Base-by-base conservation (phyloP, 2,888 invertebrate species). In the Tetranychus piercei region DNA sequence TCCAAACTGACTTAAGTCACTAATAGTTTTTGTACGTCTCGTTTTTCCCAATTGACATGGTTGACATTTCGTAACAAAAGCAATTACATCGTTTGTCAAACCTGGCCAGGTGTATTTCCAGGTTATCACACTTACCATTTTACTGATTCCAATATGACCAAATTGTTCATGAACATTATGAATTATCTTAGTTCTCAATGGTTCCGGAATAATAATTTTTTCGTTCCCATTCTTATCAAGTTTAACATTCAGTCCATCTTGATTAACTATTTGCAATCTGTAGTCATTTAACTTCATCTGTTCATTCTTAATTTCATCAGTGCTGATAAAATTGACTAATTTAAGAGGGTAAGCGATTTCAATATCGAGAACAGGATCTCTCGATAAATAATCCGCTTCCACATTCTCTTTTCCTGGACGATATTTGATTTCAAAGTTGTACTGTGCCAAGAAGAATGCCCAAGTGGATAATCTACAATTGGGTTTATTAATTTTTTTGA, bases 361-460 rank as follows among this genome's bases (percentile, higher is more conserved):
- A 18, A 20, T 6, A 7, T 64, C 66, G 1, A 67, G 15, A n/a
- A 67, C n/a, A 1, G 75, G 75, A 69, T 73, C 72, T 44, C 75
- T 64, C 11, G 72, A 45, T 45, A 79, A 72, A 11, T 70, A 72
- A 70, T 79, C 79, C 11, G 78, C 78, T 15, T 77, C 78, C 2
- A 44, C 22, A 45, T 79, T 77, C 11, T 66, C n/a, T 9, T 45
- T 67, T 11, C 79, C 79, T 23, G 72, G 74, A n/a, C 73, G 73
- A 73, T 79, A 74, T 2, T 73, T 43, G 11, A 79, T 74, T 11
- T 73, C 73, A 55, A 79, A 77, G 18, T 78, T 73, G 69, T 78
- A 79, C 15, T 77, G 44, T 8, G n/a, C 44, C 11, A 76, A n/a
- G 4, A n/a, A 64, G 6, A 74, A 7, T 6, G 74, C 18, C 76